A percentile compares a stretch with the other conserved stretches of the same genome.
Evolutionary conservation across 2,113 vertebrate species (phyloP).

Genomic region (Corythaeola cristata): DNA sequence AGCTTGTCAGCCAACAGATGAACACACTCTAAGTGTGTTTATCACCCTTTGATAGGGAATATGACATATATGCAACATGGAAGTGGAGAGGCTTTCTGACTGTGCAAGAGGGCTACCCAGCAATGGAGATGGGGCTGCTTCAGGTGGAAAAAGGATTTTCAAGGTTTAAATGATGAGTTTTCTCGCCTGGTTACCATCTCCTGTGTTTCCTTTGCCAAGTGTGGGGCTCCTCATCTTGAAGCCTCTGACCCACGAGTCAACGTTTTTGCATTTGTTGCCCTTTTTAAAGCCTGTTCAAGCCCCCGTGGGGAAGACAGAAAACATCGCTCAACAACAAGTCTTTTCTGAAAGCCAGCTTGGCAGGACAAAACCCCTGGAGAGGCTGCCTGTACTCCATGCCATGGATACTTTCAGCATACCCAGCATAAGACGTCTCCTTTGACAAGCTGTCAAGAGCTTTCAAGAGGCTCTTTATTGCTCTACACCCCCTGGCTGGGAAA

Average conservation of each 20-base stretch:
- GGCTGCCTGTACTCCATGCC: neutral
- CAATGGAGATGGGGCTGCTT: neutral
- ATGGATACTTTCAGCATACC: neutral
- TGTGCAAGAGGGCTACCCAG: neutral
- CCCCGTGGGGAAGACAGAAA: neutral
- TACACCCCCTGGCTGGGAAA: neutral
- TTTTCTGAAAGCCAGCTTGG: neutral
- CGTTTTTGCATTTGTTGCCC: neutral
- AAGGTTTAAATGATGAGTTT: neutral
- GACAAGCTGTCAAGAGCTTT: slow-evolving; percentile 5
- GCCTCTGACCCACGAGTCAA: accelerated
- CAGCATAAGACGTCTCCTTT: neutral
- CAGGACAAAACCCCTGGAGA: neutral
- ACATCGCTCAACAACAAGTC: neutral
- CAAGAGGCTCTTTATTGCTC: neutral
- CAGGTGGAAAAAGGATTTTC: neutral
- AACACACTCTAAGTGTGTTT: slow-evolving; percentile 37
- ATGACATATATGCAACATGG: neutral
- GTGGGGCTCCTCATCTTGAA: accelerated
- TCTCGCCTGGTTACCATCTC: neutral
- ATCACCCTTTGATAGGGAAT: neutral
- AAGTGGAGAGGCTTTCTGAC: neutral
- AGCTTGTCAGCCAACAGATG: slow-evolving; percentile 31
- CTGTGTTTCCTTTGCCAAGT: neutral
- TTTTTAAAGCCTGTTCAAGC: neutral